Evolutionary conservation across 92 coral and sea anemone genomes (phyloP), one percentile per base, ranked within the genome.

Genomic region (Pocillopora meandrina): DNA sequence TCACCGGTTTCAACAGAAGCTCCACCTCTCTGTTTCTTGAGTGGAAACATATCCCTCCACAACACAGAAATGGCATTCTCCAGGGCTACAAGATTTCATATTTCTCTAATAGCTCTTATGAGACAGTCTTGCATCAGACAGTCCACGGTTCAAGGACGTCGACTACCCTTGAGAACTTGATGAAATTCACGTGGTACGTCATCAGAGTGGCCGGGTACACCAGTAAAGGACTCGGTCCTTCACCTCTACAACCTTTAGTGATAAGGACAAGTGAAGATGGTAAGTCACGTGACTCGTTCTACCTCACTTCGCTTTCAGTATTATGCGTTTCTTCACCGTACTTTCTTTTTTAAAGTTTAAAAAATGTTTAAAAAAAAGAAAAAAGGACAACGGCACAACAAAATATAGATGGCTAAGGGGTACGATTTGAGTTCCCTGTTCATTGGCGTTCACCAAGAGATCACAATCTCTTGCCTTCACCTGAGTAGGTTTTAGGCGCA

Each of bases 231-330:
- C 87, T 87, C 47, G 99, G 99, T 23, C 99, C 99, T 19, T 63
- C 59, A 8, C 81, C 99, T 71, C 88, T 91, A 7, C 68, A 61
- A 18, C 36, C 89, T 16, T 56, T 90, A 26, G 73, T 49, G 55
- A 42, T 92, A 65, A 83, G 82, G 71, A 97, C 99, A 33, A 82
- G 84, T 10, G 99, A 97, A 85, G 99, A 97, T 77, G 99, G 99
- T 97, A 86, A 80, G 90, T 61, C 59, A 34, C 26, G 61, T 17
- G 76, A 86, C 56, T 35, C 9, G 23, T 13, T 59, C 6, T 72
- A 23, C 12, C 13, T 58, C 36, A 69, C 26, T n/a, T 21, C 18
- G 23, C 47, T 26, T 69, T 62, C 8, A 42, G 8, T 3, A 7
- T 42, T 42, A 7, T 42, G 8, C 52, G 5, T 42, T 42, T 42